Evolutionary conservation across 2,113 vertebrate genomes (phyloP), one percentile per base, ranked within the genome.

Genomic region (Pycnonotus jocosus): DNA sequence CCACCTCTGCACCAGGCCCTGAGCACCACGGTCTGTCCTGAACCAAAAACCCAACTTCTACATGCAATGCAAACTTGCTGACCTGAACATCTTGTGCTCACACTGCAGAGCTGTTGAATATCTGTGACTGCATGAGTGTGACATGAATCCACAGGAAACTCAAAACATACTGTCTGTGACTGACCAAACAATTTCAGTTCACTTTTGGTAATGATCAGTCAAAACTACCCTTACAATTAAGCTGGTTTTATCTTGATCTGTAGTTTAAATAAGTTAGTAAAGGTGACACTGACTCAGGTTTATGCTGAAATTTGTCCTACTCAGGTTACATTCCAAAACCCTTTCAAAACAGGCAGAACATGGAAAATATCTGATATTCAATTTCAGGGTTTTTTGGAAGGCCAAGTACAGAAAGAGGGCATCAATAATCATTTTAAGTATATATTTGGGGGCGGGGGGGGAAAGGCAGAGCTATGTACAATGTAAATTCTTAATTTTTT

Each of bases 31-130:
- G 0, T 1, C 16, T 10, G 53, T 21, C 68, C 82, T 80, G 28
- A 68, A 15, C 57, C 53, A n/a, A 58, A 54, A 15, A 0, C 0
- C 4, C 64, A 72, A 0, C 28, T 25, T 1, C 23, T 8, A 1
- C 9, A 4, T 2, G 13, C 6, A 31, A 57, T 3, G 16, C 27
- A 44, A 25, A 48, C 44, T 10, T 35, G 31, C 57, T 23, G 15
- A 62, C n/a, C 18, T 12, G 27, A 47, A 1, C 4, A 5, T 8
- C 71, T 22, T 14, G 38, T 23, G 62, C 28, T 17, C 28, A 38
- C 8, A 8, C 40, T 4, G 21, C 18, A 17, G 50, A 73, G 13
- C 16, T 47, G 20, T 73, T 28, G 25, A 54, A 8, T 1, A 1
- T 51, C 57, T n/a, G 21, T 9, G 15, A 64, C 28, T 20, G 21